A percentile compares a stretch with the other conserved stretches of the same genome.
Conservation (phyloP, 2,888 invertebrate species). For the Venusia cambrica region DNA sequence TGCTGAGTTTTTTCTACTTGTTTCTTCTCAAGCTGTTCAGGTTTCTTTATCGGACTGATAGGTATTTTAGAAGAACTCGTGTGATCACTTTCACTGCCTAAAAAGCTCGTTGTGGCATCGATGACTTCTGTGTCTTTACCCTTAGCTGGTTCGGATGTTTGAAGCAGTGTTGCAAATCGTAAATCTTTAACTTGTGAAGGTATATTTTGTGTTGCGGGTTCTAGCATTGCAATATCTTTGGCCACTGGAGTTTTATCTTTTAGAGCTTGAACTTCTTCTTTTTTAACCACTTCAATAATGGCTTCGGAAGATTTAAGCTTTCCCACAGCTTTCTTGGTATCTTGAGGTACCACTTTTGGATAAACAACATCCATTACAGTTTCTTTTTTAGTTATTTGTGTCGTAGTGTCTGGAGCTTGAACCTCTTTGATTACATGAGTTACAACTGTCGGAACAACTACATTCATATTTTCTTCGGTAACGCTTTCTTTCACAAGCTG, state of each 20-base stretch:
- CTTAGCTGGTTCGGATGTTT: no score
- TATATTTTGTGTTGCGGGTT: neutral
- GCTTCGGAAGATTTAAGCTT: no score
- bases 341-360: no score
- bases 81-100: constrained; percentile 45
- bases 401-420: neutral
- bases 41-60: constrained; percentile 14
- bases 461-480: neutral
- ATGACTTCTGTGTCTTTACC: no score
- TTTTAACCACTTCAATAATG: no score
- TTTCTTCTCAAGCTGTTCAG: constrained; percentile 3
- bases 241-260: no score
- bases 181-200: constrained; percentile 3
- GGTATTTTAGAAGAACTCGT: constrained; percentile 32
- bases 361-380: neutral
- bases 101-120: constrained; percentile 40
- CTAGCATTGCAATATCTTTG: neutral
- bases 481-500: neutral
- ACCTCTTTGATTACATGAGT: constrained; percentile 1
- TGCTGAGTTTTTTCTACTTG: constrained; percentile 1
- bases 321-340: no score
- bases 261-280: neutral
- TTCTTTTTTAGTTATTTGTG: constrained; percentile 3
- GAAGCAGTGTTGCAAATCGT: no score
- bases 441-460: neutral